Percentiles rank a stretch among this genome's conserved stretches.
phyloP scores from a whole-genome alignment of 2,888 invertebrate species.

The Nudaria mundana region DNA sequence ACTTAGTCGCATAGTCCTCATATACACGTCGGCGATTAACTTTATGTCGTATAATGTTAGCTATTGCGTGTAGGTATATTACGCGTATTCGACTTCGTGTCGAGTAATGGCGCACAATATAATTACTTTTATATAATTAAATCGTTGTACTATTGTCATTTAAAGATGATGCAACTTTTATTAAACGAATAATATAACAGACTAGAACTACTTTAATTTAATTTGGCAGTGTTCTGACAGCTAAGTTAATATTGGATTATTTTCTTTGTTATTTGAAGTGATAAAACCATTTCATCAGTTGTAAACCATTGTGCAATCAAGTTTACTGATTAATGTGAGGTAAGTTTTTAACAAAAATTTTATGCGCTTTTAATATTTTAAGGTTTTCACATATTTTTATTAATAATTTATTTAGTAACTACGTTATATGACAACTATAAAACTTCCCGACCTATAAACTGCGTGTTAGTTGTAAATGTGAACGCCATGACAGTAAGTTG shows the following conservation, averaged over 20 bases:
- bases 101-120: slow-evolving; percentile 4
- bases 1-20: slow-evolving; percentile 11
- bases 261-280: slow-evolving; percentile 4
- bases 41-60: slow-evolving; percentile 2
- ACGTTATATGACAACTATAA: slow-evolving; percentile 7
- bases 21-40: slow-evolving; percentile 5
- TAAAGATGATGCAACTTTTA: background rate
- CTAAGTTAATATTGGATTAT: slow-evolving; percentile 6
- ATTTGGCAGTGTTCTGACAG: slow-evolving; percentile 4
- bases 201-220: background rate
- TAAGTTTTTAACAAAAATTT: slow-evolving; percentile 8
- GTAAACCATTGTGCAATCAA: slow-evolving; percentile 1
- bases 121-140: slow-evolving; percentile 5
- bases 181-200: background rate
- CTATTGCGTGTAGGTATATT: slow-evolving; percentile 1
- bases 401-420: slow-evolving; percentile 6
- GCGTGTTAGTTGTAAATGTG: background rate
- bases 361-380: slow-evolving; percentile 11
- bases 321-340: slow-evolving; percentile 8
- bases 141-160: slow-evolving; percentile 1
- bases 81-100: slow-evolving; percentile 4
- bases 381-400: slow-evolving; percentile 2
- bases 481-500: background rate
- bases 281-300: slow-evolving; percentile 9
- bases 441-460: slow-evolving; percentile 7